Evolutionary conservation across 2,888 invertebrate species (phyloP).

Genomic region (Tenthredo mesomela): DNA sequence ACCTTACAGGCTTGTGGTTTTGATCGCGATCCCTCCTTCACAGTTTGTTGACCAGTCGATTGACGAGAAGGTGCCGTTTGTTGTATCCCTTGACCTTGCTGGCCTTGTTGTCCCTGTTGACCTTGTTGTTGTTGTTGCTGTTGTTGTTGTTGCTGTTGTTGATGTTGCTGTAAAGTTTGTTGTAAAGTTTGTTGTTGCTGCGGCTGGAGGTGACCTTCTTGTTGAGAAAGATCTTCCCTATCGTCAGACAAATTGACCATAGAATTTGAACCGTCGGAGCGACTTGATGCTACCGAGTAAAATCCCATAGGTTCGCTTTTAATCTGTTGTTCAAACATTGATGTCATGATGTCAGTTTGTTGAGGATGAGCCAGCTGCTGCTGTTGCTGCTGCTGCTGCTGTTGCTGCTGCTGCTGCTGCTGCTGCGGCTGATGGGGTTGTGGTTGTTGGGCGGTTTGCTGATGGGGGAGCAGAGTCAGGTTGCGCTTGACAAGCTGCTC

Average conservation of each 20-base stretch:
- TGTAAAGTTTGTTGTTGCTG: conserved; percentile 67
- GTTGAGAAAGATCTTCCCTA: conserved; percentile 75
- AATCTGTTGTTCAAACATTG: conserved; percentile 86
- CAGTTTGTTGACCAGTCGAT: conserved; percentile 73
- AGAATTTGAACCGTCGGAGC: conserved; percentile 76
- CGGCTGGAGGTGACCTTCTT: conserved; percentile 76
- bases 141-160: conserved; percentile 73
- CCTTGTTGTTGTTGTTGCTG: conserved; percentile 78
- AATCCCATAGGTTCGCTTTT: conserved; percentile 86
- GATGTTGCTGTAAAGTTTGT: conserved; percentile 69
- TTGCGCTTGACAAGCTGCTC: conserved; percentile 79
- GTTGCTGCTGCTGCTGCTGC: conserved; percentile 63
- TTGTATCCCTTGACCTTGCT: conserved; percentile 60
- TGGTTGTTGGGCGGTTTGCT: conserved; percentile 66
- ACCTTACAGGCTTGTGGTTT: conserved; percentile 89
- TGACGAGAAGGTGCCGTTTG: conserved; percentile 71
- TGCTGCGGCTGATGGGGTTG: conserved; percentile 60
- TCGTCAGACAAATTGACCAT: conserved; percentile 76
- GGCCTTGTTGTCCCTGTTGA: conserved; percentile 63
- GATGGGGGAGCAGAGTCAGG: conserved; percentile 78
- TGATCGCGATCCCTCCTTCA: conserved; percentile 79
- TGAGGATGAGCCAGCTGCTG: conserved; percentile 68
- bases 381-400: conserved; percentile 66
- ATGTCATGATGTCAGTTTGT: conserved; percentile 74
- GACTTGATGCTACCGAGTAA: conserved; percentile 77